Evolutionary conservation across 2,113 vertebrate genomes (phyloP).

Genomic region (Saguinus imperator): DNA sequence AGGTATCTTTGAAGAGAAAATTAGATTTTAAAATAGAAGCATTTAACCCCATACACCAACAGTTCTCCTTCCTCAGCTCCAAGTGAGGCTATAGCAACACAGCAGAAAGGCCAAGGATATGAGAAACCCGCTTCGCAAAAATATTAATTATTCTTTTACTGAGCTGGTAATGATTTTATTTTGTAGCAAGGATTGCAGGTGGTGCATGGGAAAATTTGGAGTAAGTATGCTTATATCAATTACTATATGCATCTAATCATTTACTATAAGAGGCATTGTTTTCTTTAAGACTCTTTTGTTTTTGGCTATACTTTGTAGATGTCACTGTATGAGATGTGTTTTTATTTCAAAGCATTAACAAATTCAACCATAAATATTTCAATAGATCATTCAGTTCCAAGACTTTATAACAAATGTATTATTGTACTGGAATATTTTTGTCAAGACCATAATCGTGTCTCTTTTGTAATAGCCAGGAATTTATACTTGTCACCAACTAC

Average conservation of each 20-base stretch:
- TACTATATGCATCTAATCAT: not conserved
- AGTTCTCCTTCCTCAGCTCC: not conserved
- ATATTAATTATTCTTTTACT: not conserved
- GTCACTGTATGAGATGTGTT: not conserved
- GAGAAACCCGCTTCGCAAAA: not conserved
- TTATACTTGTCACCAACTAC: not conserved
- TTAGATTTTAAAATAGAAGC: not conserved
- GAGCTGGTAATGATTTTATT: not conserved
- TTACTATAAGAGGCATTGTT: not conserved
- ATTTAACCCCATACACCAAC: not conserved
- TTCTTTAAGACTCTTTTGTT: not conserved
- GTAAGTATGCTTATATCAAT: not conserved
- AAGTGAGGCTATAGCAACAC: not conserved
- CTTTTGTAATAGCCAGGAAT: not conserved
- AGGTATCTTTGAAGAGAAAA: constrained; percentile 13
- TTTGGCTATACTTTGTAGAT: not conserved
- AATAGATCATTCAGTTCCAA: not conserved
- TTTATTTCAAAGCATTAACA: not conserved
- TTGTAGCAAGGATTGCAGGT: not conserved
- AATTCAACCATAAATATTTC: not conserved
- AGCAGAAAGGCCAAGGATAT: not conserved
- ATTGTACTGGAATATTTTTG: not conserved
- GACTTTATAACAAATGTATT: no score
- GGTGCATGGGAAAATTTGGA: not conserved
- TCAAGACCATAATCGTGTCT: not conserved